phyloP scores from a whole-genome alignment of 2,888 invertebrate genomes.

The Xiphydria camelus region DNA sequence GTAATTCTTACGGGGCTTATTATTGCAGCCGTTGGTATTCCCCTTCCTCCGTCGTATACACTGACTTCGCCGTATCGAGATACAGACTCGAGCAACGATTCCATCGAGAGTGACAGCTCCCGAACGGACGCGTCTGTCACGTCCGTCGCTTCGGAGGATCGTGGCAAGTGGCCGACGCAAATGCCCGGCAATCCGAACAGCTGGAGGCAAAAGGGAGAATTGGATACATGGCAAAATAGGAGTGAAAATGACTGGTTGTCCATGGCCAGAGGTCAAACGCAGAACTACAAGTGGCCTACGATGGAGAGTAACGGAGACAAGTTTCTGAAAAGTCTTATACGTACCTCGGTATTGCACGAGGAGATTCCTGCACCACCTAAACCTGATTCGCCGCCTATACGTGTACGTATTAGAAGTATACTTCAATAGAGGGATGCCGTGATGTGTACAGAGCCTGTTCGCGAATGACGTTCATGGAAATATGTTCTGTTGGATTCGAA shows the following conservation, averaged over 20 bases:
- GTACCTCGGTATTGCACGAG: conserved; percentile 29
- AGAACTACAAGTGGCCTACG: conserved; percentile 39
- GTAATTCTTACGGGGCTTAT: too few relatives aligned
- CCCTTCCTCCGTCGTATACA: conserved; percentile 35
- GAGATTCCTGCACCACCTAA: conserved; percentile 50
- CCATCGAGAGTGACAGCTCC: conserved; percentile 40
- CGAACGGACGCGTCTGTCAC: conserved; percentile 28
- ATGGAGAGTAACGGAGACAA: conserved; percentile 35
- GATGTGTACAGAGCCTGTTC: too few relatives aligned
- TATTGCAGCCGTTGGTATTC: conserved; percentile 40
- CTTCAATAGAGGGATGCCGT: too few relatives aligned
- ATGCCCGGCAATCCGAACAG: conserved; percentile 17
- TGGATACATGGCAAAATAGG: conserved; percentile 33
- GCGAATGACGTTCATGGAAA: neutral
- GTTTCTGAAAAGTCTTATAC: conserved; percentile 42
- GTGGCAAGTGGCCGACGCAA: conserved; percentile 29
- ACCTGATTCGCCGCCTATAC: conserved; percentile 60
- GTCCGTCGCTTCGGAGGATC: conserved; percentile 29
- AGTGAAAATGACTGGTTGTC: conserved; percentile 38
- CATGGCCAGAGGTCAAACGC: conserved; percentile 22
- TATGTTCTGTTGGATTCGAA: conserved; percentile 23
- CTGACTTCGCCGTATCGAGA: conserved; percentile 41
- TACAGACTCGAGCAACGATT: conserved; percentile 51
- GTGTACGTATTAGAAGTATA: too few relatives aligned
- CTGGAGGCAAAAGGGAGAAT: conserved; percentile 34